Conservation (phyloP, 1,140 invertebrate species). For the Polypedilum pembai region DNA sequence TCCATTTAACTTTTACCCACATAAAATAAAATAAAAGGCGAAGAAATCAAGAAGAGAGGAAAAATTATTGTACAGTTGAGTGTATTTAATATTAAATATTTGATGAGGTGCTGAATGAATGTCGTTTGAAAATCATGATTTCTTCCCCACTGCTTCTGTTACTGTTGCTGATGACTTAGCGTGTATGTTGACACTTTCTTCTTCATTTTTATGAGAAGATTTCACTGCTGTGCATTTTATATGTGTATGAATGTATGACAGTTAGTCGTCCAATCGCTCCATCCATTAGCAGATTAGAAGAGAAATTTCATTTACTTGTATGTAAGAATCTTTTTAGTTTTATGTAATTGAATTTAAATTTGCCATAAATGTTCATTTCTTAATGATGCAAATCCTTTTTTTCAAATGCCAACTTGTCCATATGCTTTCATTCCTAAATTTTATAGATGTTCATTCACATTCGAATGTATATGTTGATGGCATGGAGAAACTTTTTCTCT, state of each 20-base stretch:
- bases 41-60: neutral
- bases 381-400: neutral
- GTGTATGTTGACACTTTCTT: too few relatives aligned
- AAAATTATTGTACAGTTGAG: neutral
- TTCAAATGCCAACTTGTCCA: too few relatives aligned
- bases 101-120: slow-evolving; percentile 24
- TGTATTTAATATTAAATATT: slow-evolving; percentile 20
- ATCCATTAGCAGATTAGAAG: too few relatives aligned
- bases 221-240: too few relatives aligned
- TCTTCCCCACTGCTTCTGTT: neutral
- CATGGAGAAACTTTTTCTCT: neutral
- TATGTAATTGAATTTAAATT: slow-evolving; percentile 8
- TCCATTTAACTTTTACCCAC: too few relatives aligned
- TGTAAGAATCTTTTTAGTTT: too few relatives aligned
- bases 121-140: neutral
- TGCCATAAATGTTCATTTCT: neutral
- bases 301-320: too few relatives aligned
- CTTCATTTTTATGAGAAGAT: too few relatives aligned
- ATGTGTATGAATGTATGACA: too few relatives aligned
- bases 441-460: neutral
- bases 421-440: neutral
- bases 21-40: neutral
- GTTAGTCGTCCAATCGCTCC: too few relatives aligned
- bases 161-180: too few relatives aligned
- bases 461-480: neutral